Evolutionary conservation across 1,140 invertebrate species (phyloP), one percentile per base, ranked within the genome.

Genomic region (Trachelipus rathkii): DNA sequence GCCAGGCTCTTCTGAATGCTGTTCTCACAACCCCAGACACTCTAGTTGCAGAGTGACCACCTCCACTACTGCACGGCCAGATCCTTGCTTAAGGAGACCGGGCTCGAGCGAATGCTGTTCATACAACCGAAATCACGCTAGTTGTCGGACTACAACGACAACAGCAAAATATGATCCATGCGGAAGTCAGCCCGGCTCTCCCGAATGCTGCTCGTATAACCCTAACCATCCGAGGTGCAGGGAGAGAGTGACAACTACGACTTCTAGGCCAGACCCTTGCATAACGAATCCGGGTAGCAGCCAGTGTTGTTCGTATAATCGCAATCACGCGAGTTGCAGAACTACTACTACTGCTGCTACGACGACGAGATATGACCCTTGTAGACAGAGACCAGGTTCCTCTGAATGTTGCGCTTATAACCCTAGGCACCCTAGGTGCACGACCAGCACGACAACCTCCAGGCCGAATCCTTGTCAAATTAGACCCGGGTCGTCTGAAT

Each of bases 341-440:
- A 76, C 75, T 23, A 74, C 72, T 23, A 79, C 78, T 33, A 76
- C 75, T 23, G 71, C 72, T 23, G 77, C 78, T 33, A 77, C 75
- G 67, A 76, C 79, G 73, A 43, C 43, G 19, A 67, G 50, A 21
- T 44, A 50, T 10, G 72, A 74, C 15, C 46, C 72, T 8, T 74
- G 72, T 66, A 21, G 46, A 66, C 15, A 3, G 15, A 9, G 9
- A 19, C 72, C 72, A 5, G 72, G 72, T 24, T 19, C 72, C 10
- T 33, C 23, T 9, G 46, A 74, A 15, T 74, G 72, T n/a, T 74
- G 72, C 66, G 10, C 15, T 15, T 10, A 23, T 7, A 74, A 74
- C 23, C 72, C 72, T 6, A 15, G 13, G 3, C 72, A 74, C 53
- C 43, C 50, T 66, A 74, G 72, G 50, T 74, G 72, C 43, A 21